Evolutionary conservation across 2,113 vertebrate genomes (phyloP).

Genomic region (Mastomys natalensis): DNA sequence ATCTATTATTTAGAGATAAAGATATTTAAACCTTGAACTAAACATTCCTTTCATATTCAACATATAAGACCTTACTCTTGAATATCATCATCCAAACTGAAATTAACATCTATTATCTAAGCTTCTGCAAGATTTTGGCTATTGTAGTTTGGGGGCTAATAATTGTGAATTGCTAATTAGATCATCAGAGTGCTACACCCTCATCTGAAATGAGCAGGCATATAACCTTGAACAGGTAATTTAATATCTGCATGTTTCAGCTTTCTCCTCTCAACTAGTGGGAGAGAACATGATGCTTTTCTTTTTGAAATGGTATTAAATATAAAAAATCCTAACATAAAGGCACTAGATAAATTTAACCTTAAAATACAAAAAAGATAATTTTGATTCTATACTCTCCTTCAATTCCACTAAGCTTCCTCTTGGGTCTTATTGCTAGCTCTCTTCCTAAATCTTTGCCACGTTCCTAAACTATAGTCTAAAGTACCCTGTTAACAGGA

Average conservation of each 20-base stretch:
- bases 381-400: background rate
- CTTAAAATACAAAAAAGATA: slow-evolving; percentile 26
- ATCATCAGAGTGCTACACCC: background rate
- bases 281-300: background rate
- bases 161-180: background rate
- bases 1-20: background rate
- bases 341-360: background rate
- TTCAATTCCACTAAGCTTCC: background rate
- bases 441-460: background rate
- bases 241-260: background rate
- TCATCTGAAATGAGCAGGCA: background rate
- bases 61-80: background rate
- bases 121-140: background rate
- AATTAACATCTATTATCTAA: background rate
- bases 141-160: background rate
- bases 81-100: background rate
- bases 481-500: no score
- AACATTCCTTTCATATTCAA: background rate
- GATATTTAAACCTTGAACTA: background rate
- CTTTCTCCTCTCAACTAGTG: background rate
- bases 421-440: background rate
- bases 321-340: background rate
- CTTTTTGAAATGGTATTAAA: background rate
- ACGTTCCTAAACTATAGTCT: background rate
- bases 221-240: background rate